Evolutionary conservation across 2,888 invertebrate species (phyloP).

Genomic region (Cryptocheilus praepositus): DNA sequence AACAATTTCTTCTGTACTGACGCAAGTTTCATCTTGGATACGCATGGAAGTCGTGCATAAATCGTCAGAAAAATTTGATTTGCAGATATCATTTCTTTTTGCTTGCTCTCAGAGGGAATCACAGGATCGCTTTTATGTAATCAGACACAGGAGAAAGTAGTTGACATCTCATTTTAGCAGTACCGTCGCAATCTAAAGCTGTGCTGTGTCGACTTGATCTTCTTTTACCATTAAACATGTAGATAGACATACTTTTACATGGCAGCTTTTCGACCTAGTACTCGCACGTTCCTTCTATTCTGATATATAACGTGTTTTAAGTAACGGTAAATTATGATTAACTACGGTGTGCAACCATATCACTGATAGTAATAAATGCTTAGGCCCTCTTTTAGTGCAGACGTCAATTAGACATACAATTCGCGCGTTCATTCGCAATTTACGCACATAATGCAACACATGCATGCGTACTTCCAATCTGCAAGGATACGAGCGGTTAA

Average conservation of each 20-base stretch:
- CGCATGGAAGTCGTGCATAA: too few relatives aligned
- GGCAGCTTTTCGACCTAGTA: slow-evolving; percentile 1
- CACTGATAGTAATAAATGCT: slow-evolving; percentile 7
- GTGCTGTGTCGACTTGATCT: too few relatives aligned
- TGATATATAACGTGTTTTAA: neutral
- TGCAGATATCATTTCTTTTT: too few relatives aligned
- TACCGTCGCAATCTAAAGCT: too few relatives aligned
- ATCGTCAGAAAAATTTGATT: too few relatives aligned
- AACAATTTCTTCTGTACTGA: too few relatives aligned
- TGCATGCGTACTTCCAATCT: neutral
- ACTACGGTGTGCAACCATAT: neutral
- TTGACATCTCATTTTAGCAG: too few relatives aligned
- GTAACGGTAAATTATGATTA: slow-evolving; percentile 2
- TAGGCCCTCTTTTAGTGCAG: slow-evolving; percentile 10
- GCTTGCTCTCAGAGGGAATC: too few relatives aligned
- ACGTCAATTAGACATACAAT: neutral
- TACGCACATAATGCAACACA: neutral
- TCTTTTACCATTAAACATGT: too few relatives aligned
- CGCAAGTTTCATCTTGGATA: too few relatives aligned
- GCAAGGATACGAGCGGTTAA: neutral
- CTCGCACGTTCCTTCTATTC: neutral
- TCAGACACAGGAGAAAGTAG: too few relatives aligned
- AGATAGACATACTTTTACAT: neutral
- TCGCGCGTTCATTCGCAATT: neutral
- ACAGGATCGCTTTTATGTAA: too few relatives aligned